Base-by-base conservation (phyloP, 1,140 invertebrate genomes). In the Drosophila parabipectinata region DNA sequence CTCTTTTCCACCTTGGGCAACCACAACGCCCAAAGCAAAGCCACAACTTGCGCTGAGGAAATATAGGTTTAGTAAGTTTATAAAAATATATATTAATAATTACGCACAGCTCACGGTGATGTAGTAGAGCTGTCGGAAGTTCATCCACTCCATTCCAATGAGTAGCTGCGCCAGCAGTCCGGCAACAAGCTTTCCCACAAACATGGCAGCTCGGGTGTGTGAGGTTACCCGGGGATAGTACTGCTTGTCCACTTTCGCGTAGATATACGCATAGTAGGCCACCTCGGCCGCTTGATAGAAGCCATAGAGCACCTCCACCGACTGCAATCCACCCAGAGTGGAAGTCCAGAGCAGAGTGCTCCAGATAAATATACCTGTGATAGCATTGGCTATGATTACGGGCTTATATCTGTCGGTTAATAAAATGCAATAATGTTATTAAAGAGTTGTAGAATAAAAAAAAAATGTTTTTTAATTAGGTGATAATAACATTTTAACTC, bases 251-350 rank as follows among this genome's bases (percentile, higher is more conserved):
- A 98, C 97, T 93, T 98, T 97, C 14, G 97, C 97, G 92, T 98
- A 99, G 73, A 98, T 97, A 81, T 98, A 99, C 0, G 97, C 97
- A 73, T 95, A 97, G 92, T 98, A 98, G 0, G 97, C 97, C 0
- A 98, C 95, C 92, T 98, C 97, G 4, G 96, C 95, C 0, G 97
- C 97, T 87, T 96, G 95, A 79, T 96, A 97, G 18, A 97, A 93
- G 2, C 97, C 97, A 92, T 97, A 98, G 60, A 95, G 93, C 41
- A 94, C 93, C 90, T 95, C 93, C 4, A 93, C 93, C 9, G 93
- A 93, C 92, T 96, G 94, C 55, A 96, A 91, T 72, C 93, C 94
- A 76, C 93, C 67, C 55, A 96, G 91, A 47, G 94, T 94, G 47
- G 92, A 91, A 6, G 94, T 95, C 95, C 95, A 96, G 63, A 97